A percentile compares a stretch with the other conserved stretches of the same genome.
phyloP scores from a whole-genome alignment of 1,140 invertebrate genomes.

The Zaprionus lachaisei region DNA sequence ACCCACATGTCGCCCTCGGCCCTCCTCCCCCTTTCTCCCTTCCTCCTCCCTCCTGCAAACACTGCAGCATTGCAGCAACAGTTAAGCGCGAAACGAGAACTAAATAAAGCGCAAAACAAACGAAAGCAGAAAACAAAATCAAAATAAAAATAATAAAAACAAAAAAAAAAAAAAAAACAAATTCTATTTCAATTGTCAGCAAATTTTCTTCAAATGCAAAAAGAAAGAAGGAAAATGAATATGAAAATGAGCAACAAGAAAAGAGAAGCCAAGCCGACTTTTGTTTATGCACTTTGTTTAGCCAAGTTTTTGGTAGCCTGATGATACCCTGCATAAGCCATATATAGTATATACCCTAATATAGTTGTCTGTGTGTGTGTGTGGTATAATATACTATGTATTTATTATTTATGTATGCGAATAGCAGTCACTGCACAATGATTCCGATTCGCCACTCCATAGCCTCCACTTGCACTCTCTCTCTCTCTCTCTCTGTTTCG shows the following conservation, averaged over 20 bases:
- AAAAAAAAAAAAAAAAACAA: slow-evolving; percentile 46
- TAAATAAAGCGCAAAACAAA: slow-evolving; percentile 61
- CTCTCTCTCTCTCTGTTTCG: slow-evolving; percentile 9
- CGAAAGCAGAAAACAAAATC: slow-evolving; percentile 40
- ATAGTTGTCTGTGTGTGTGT: slow-evolving; percentile 8
- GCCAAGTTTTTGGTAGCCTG: slow-evolving; percentile 50
- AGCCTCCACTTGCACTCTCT: slow-evolving; percentile 14
- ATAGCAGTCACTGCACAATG: slow-evolving; percentile 36
- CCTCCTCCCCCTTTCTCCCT: background rate
- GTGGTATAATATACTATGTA: slow-evolving; percentile 15
- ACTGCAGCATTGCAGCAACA: slow-evolving; percentile 38
- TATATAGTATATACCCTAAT: slow-evolving; percentile 17
- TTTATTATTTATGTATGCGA: slow-evolving; percentile 60
- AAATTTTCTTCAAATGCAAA: slow-evolving; percentile 76
- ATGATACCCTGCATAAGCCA: slow-evolving; percentile 25
- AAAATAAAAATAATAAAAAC: slow-evolving; percentile 48
- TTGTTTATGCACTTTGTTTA: slow-evolving; percentile 66
- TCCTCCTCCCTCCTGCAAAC: background rate
- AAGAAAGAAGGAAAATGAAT: slow-evolving; percentile 28
- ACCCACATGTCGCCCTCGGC: slow-evolving; percentile 58
- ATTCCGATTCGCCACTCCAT: slow-evolving; percentile 37
- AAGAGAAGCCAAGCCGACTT: slow-evolving; percentile 17
- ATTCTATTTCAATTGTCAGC: slow-evolving; percentile 79
- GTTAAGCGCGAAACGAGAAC: slow-evolving; percentile 64
- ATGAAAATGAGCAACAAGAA: slow-evolving; percentile 7